Evolutionary conservation across 2,888 invertebrate species (phyloP).

Genomic region (Dasypolia templi): DNA sequence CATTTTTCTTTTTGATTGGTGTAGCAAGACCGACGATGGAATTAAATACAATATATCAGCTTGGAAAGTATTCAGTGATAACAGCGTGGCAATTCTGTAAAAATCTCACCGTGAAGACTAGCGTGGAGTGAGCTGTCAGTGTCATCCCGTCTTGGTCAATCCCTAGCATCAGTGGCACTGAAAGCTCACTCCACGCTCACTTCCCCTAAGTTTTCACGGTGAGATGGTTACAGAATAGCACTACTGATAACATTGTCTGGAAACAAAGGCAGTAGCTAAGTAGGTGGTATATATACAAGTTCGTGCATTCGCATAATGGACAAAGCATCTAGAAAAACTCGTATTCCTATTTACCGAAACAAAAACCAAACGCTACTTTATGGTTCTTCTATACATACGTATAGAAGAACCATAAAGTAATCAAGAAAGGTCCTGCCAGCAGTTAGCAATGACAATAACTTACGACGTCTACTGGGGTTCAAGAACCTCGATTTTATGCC

Average conservation of each 20-base stretch:
- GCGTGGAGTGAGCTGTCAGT: too few relatives aligned
- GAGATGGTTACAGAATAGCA: too few relatives aligned
- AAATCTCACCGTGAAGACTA: too few relatives aligned
- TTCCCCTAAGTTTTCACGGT: too few relatives aligned
- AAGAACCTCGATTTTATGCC: slow-evolving; percentile 15
- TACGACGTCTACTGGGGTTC: slow-evolving; percentile 5
- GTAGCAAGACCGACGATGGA: neutral
- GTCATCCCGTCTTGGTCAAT: too few relatives aligned
- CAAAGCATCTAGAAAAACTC: too few relatives aligned
- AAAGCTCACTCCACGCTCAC: too few relatives aligned
- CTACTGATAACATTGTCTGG: neutral
- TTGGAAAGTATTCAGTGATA: neutral
- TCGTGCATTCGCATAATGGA: neutral
- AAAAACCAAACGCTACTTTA: slow-evolving; percentile 16
- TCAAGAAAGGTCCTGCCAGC: slow-evolving; percentile 34
- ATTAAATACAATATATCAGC: neutral
- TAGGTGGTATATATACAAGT: neutral
- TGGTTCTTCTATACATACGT: too few relatives aligned
- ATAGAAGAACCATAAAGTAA: neutral
- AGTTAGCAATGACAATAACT: slow-evolving; percentile 27
- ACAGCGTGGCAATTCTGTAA: too few relatives aligned
- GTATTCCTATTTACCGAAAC: neutral
- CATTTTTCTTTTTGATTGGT: neutral
- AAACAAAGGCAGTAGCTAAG: neutral
- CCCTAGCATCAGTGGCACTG: too few relatives aligned